Evolutionary conservation across 2,888 invertebrate genomes (phyloP), one percentile per base, ranked within the genome.

Genomic region (Lymantria dispar): DNA sequence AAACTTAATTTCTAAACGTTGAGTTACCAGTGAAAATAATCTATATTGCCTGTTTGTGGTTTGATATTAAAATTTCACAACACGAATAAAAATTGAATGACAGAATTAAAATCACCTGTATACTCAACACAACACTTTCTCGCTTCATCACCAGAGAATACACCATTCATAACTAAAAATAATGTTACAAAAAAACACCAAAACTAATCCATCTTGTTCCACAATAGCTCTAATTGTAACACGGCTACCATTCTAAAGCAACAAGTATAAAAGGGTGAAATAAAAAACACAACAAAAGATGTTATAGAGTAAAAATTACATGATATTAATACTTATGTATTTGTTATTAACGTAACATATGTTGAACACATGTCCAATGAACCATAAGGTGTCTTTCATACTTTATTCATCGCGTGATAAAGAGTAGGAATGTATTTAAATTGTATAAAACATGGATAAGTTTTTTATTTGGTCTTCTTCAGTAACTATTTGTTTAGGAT

Each of bases 361-460:
- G 85, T 66, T 67, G 80, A 74, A 78, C 85, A 86, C 83, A 84
- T 85, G 85, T 77, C 60, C 82, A 72, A 76, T 83, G 82, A 77
- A 78, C 70, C 86, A 82, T 82, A 82, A 68, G 85, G 85, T 64
- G 66, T 67, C 80, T 80, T 83, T 79, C 78, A 76, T 78, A 73
- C 66, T 77, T 74, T 73, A 71, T 71, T 70, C 59, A 64, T 64
- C 54, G 67, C 64, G 59, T 71, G 69, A 63, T 77, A 75, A 70
- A 76, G 75, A 73, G 78, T 72, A 74, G 69, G 72, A 64, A 66
- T 58, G 60, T 79, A 80, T 80, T 77, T 79, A 64, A 55, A 43
- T 54, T 52, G 63, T 72, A 79, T 76, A 72, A 74, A 66, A 61
- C 59, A 53, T 54, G 56, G 49, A 50, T 50, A 49, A 50, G 53